Conservation (phyloP, 2,888 invertebrate species). For the Polia nebulosa region DNA sequence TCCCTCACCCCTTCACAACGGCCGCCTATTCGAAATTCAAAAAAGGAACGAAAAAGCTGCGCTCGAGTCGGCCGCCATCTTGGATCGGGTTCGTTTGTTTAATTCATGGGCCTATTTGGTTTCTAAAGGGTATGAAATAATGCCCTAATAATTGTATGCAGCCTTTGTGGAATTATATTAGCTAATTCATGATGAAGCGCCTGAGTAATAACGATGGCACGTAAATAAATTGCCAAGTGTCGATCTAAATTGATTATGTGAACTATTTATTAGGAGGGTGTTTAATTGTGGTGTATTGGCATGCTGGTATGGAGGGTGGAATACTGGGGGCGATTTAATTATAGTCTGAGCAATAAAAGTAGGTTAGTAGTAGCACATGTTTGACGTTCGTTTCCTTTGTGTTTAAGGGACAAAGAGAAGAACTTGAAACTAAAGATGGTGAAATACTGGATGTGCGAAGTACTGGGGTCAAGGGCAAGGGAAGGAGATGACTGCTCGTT, state of each 20-base stretch:
- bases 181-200: conserved; percentile 56
- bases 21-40: conserved; percentile 82
- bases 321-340: conserved; percentile 37
- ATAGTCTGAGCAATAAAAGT: conserved; percentile 23
- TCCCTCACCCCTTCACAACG: conserved; percentile 66
- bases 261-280: conserved; percentile 50
- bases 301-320: conserved; percentile 51
- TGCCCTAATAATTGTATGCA: conserved; percentile 56
- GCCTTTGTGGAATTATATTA: conserved; percentile 53
- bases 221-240: conserved; percentile 54
- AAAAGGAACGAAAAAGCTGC: conserved; percentile 83
- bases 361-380: conserved; percentile 39
- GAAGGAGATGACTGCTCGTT: background rate
- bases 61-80: conserved; percentile 80
- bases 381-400: conserved; percentile 16
- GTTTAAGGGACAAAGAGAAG: conserved; percentile 24
- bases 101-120: conserved; percentile 65
- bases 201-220: conserved; percentile 46
- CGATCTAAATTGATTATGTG: conserved; percentile 55
- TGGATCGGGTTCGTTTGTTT: conserved; percentile 71
- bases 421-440: background rate
- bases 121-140: conserved; percentile 57
- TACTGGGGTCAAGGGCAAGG: background rate
- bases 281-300: conserved; percentile 56
- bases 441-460: background rate